Evolutionary conservation across 2,113 vertebrate genomes (phyloP), one percentile per base, ranked within the genome.

Genomic region (Enhydra lutris): DNA sequence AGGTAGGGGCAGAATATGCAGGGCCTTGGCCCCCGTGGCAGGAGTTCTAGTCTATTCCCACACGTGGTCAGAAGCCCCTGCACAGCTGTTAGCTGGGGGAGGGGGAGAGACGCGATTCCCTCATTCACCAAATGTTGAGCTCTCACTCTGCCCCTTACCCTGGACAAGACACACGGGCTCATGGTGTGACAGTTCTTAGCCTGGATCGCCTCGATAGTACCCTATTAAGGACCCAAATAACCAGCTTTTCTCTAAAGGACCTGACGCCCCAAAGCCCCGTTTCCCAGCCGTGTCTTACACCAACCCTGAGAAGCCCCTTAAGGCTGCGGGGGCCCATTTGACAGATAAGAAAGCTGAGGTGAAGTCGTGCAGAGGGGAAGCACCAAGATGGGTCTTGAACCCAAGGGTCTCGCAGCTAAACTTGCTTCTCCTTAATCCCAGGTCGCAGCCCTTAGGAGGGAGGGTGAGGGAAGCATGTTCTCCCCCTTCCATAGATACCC

Each of bases 91-190:
- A 55, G 67, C 79, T 42, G 14, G 79, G 59, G 47, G 17, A 26
- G 69, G 78, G 21, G 59, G 23, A 24, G 59, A 3, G 23, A 52
- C 29, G 4, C 10, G 29, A 26, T 23, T 13, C 42, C 78, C 42
- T 52, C 21, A 11, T 23, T 29, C 69, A 3, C 45, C 31, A 23
- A 45, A 29, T 4, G 3, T 2, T 6, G 50, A 69, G 80, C 34
- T 4, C 81, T 39, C 12, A 7, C 50, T 55, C 15, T 6, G 24
- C 10, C 6, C 47, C 18, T 31, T 4, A 13, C 59, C 36, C 89
- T 42, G 50, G 50, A 86, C 61, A 15, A 21, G 52, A 15, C 1
- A 6, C 12, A 0, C 0, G 0, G 39, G 47, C 7, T 36, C 23
- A 5, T 3, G 55, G 50, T 7, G 29, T 21, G n/a, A 23, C 57